These are phyloP conservation scores for Odontesthes bonariensis DNA, from an alignment of 2,113 vertebrate species.

Conservation along the genomic window DNA sequence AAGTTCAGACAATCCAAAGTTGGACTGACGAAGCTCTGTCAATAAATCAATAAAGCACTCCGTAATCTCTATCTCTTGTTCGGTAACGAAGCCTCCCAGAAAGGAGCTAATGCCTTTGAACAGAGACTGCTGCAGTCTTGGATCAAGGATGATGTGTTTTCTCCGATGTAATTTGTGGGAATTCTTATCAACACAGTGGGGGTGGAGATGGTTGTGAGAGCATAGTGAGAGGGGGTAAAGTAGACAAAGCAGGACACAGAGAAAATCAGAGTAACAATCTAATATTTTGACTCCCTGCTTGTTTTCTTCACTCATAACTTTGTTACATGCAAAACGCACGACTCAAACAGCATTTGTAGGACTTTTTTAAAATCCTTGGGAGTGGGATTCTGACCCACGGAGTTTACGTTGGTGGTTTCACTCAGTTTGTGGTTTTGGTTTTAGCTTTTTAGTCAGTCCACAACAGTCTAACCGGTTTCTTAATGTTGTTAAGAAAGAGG, in stretches of 20 bases:
- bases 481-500: too few relatives aligned
- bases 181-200: conserved; percentile 67
- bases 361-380: too few relatives aligned
- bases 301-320: neutral
- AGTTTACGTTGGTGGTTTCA: too few relatives aligned
- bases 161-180: conserved; percentile 54
- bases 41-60: conserved; percentile 58
- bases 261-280: neutral
- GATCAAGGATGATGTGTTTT: conserved; percentile 69
- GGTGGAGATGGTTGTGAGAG: conserved; percentile 24
- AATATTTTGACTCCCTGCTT: too few relatives aligned
- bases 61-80: conserved; percentile 63
- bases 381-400: too few relatives aligned
- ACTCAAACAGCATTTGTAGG: neutral
- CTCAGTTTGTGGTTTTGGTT: too few relatives aligned
- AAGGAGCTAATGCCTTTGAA: conserved; percentile 57
- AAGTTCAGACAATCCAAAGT: conserved; percentile 59
- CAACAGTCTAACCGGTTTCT: too few relatives aligned
- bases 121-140: conserved; percentile 53
- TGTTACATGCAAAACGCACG: too few relatives aligned
- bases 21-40: conserved; percentile 49
- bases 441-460: too few relatives aligned
- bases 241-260: conserved; percentile 36
- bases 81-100: conserved; percentile 56
- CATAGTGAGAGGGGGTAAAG: conserved; percentile 25